Conservation (phyloP, 2,797 vertebrate species). For the Premnoplex brunnescens region DNA sequence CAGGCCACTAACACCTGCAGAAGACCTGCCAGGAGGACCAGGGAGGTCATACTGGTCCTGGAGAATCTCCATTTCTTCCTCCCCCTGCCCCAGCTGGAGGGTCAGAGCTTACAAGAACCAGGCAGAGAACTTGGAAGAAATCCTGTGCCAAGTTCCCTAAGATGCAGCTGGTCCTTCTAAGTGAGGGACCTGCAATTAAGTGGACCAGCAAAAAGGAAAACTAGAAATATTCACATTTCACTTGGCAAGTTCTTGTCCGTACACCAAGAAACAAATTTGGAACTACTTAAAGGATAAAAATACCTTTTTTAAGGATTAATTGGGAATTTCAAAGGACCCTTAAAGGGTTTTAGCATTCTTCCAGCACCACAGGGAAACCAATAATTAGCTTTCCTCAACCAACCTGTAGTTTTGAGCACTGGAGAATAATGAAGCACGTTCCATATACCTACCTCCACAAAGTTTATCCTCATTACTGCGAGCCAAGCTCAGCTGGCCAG, state of each 20-base stretch:
- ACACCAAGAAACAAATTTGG: not conserved
- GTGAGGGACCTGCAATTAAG: not conserved
- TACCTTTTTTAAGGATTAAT: not conserved
- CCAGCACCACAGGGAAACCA: not conserved
- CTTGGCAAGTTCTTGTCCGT: not conserved
- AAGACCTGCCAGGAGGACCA: not conserved
- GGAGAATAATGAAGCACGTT: not conserved
- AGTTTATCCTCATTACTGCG: not conserved
- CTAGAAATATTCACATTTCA: not conserved
- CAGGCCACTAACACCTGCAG: not conserved
- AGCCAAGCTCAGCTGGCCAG: not conserved
- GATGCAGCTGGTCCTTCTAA: not conserved
- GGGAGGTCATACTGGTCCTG: not conserved
- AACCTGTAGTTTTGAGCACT: not conserved
- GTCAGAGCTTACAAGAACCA: not conserved
- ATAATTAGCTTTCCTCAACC: conserved; percentile 1
- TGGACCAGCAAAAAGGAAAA: not conserved
- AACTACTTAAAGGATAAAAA: not conserved
- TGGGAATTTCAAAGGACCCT: not conserved
- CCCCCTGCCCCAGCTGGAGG: not conserved
- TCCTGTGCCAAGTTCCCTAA: not conserved
- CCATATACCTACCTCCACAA: not conserved
- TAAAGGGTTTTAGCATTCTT: not conserved
- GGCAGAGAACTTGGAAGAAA: not conserved
- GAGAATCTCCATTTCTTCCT: not conserved